Conservation (phyloP, 2,797 vertebrate genomes). For the Pelochelys cantorii region DNA sequence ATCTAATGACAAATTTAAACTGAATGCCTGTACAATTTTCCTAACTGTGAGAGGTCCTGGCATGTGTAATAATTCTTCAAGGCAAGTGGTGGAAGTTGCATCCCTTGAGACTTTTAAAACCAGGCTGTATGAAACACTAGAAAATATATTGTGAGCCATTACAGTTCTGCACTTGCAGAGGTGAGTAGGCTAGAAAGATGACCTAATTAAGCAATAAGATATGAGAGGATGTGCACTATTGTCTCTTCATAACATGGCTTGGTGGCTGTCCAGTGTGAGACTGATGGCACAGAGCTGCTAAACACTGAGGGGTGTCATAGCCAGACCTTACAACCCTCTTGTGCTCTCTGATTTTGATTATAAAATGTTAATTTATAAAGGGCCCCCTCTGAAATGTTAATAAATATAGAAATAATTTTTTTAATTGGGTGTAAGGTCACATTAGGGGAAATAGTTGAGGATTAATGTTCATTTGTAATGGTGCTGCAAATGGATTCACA, state of each 20-base stretch:
- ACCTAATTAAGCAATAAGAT: not conserved
- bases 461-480: constrained; percentile 51
- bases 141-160: not conserved
- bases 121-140: not conserved
- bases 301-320: not conserved
- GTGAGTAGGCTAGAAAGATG: not conserved
- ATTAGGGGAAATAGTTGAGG: constrained; percentile 57
- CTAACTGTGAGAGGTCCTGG: not conserved
- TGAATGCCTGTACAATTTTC: not conserved
- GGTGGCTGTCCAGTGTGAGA: not conserved
- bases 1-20: not conserved
- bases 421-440: not conserved
- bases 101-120: not conserved
- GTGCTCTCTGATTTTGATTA: constrained; percentile 8
- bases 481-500: not conserved
- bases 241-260: not conserved
- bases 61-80: not conserved
- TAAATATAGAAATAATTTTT: not conserved
- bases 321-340: not conserved
- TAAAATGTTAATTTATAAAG: constrained; percentile 46
- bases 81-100: not conserved
- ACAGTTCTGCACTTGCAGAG: not conserved
- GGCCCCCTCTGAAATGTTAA: not conserved
- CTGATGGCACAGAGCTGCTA: not conserved
- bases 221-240: not conserved